These are phyloP conservation scores for Lutraria rhynchaena DNA, from an alignment of 1,140 invertebrate species.

Conservation along the genomic window DNA sequence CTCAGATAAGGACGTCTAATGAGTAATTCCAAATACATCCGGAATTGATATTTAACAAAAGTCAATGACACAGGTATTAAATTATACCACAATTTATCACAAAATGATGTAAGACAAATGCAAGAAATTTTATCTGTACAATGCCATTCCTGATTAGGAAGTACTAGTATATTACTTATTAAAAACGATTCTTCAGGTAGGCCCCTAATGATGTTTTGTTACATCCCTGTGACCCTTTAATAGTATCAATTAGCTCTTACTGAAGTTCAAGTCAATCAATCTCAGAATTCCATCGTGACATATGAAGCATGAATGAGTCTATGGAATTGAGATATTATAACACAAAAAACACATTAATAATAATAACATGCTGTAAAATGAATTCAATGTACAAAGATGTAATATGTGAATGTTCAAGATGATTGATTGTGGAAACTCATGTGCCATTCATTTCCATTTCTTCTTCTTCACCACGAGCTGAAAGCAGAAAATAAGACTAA, in stretches of 20 bases:
- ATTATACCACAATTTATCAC: no score
- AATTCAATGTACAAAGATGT: not conserved
- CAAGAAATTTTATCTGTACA: no score
- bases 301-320: not conserved
- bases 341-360: not conserved
- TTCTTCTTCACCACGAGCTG: conserved; percentile 46
- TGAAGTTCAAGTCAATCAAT: no score
- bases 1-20: not conserved
- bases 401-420: not conserved
- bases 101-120: no score
- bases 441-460: conserved; percentile 57
- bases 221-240: no score
- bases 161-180: no score
- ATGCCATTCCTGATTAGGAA: no score
- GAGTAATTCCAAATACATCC: not conserved
- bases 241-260: no score
- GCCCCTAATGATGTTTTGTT: no score
- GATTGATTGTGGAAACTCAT: not conserved
- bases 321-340: not conserved
- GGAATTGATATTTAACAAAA: not conserved
- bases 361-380: not conserved
- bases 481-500: conserved; percentile 6
- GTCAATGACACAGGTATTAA: no score
- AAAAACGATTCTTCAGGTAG: no score
- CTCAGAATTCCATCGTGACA: not conserved